A percentile compares a stretch with the other conserved stretches of the same genome.
Evolutionary conservation across 30 jellyfish, hydroid and myxozoan species (phyloP).

Genomic region (Aurelia coerulea): DNA sequence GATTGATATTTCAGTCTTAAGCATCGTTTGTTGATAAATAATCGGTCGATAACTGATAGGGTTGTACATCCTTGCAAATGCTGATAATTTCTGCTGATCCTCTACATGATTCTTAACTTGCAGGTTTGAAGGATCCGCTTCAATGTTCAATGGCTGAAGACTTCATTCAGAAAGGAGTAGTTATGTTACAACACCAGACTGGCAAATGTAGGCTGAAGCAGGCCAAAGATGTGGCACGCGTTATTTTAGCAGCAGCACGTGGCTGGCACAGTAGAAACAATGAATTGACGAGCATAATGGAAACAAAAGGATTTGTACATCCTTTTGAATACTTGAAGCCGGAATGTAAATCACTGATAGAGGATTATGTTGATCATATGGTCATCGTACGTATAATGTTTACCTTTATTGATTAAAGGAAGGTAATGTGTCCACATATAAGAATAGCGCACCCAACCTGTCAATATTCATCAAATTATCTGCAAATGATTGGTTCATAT

Average conservation of each 20-base stretch:
- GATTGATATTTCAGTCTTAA: too few relatives aligned
- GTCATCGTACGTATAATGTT: conserved; percentile 43
- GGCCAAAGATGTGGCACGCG: conserved; percentile 66
- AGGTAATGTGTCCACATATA: too few relatives aligned
- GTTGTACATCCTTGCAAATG: too few relatives aligned
- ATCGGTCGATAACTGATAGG: too few relatives aligned
- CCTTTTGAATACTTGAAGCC: conserved; percentile 45
- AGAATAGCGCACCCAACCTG: too few relatives aligned
- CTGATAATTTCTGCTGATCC: too few relatives aligned
- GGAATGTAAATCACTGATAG: conserved; percentile 60
- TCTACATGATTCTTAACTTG: too few relatives aligned
- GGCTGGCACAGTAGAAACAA: conserved; percentile 70
- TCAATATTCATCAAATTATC: too few relatives aligned
- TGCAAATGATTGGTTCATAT: too few relatives aligned
- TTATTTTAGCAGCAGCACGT: conserved; percentile 74
- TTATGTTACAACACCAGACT: conserved; percentile 56
- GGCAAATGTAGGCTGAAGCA: conserved; percentile 68
- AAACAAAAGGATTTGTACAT: conserved; percentile 13
- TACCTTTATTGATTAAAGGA: too few relatives aligned
- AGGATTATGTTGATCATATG: conserved; percentile 69
- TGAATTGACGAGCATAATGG: conserved; percentile 31
- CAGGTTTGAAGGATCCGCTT: conserved; percentile 54
- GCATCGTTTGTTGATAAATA: too few relatives aligned
- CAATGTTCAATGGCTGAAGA: conserved; percentile 72
- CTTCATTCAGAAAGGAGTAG: conserved; percentile 62